Conservation (phyloP, 2,888 invertebrate genomes). For the Lasioglossum oenotherae region DNA sequence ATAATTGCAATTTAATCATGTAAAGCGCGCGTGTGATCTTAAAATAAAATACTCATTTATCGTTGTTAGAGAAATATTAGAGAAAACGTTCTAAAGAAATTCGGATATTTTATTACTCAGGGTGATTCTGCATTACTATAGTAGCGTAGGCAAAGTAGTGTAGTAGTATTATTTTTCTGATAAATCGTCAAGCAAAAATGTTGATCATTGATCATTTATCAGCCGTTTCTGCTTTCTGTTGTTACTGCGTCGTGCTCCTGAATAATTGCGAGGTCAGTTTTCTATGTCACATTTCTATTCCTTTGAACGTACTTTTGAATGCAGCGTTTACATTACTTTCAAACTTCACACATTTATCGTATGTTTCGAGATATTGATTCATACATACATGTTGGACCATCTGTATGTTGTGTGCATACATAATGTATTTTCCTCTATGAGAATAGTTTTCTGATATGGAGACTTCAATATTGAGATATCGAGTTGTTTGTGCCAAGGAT, state of each 20-base stretch:
- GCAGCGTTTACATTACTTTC: constrained; percentile 48
- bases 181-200: constrained; percentile 36
- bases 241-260: constrained; percentile 70
- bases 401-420: constrained; percentile 56
- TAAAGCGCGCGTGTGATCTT: constrained; percentile 26
- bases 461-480: constrained; percentile 23
- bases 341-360: constrained; percentile 35
- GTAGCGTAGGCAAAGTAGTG: constrained; percentile 25
- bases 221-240: constrained; percentile 65
- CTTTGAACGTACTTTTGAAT: constrained; percentile 74
- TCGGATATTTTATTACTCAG: constrained; percentile 10
- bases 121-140: constrained; percentile 11
- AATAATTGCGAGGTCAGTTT: constrained; percentile 83
- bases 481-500: constrained; percentile 33
- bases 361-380: constrained; percentile 41
- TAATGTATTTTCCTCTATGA: constrained; percentile 31
- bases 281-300: constrained; percentile 83
- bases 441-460: constrained; percentile 31
- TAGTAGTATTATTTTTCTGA: constrained; percentile 25
- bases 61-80: not conserved
- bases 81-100: constrained; percentile 8
- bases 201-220: constrained; percentile 65
- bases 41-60: constrained; percentile 17
- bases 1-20: constrained; percentile 29
- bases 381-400: constrained; percentile 41